Evolutionary conservation across 2,113 vertebrate species (phyloP).

Genomic region (Dipodomys stephensi): DNA sequence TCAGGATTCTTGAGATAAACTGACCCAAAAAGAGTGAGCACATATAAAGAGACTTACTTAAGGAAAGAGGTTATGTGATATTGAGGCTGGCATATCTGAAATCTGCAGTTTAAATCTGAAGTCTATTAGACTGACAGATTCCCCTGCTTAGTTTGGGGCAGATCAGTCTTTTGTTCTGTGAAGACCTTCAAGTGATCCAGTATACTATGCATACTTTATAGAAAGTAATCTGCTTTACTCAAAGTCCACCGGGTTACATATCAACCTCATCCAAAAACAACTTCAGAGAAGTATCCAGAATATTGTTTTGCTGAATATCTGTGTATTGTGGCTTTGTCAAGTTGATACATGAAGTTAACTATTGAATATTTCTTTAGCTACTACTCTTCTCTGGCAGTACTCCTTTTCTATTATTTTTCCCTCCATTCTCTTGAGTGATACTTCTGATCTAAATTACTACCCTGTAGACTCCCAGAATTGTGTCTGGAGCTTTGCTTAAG

Average conservation of each 20-base stretch:
- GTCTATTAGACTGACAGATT: neutral
- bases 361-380: neutral
- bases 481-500: neutral
- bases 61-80: neutral
- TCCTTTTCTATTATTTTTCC: neutral
- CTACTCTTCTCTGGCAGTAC: neutral
- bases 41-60: neutral
- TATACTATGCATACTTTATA: neutral
- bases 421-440: neutral
- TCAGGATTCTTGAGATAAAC: neutral
- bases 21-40: neutral
- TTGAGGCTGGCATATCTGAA: neutral
- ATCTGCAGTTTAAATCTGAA: neutral
- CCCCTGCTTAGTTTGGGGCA: neutral
- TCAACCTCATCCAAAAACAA: neutral
- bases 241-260: neutral
- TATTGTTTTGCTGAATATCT: neutral
- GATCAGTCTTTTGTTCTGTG: neutral
- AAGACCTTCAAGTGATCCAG: neutral
- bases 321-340: neutral
- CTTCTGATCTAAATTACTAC: neutral
- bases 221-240: neutral
- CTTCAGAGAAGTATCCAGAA: conserved; percentile 13
- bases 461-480: neutral
- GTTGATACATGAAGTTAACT: conserved; percentile 43